These are phyloP conservation scores for Napeogenes inachia DNA, from an alignment of 2,888 invertebrate genomes.

Conservation along the genomic window DNA sequence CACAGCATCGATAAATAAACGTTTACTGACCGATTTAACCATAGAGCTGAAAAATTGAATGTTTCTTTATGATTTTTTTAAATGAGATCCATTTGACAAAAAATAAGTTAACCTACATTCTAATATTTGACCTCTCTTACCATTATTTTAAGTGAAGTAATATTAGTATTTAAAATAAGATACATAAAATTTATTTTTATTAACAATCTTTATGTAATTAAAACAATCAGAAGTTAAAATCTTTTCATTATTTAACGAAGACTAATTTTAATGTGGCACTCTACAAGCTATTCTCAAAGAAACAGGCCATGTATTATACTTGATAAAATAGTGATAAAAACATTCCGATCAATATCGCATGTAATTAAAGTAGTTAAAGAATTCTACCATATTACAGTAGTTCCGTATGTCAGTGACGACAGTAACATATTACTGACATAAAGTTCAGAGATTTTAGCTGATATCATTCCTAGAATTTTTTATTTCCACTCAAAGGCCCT, in stretches of 20 bases:
- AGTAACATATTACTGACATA: constrained; percentile 73
- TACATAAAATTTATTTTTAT: too few species aligned
- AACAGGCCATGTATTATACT: constrained; percentile 7
- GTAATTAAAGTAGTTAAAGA: constrained; percentile 72
- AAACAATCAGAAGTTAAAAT: constrained; percentile 3
- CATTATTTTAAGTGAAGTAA: neutral
- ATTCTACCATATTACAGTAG: constrained; percentile 64
- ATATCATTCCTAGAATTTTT: constrained; percentile 67
- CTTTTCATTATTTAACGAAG: constrained; percentile 8
- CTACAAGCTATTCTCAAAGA: constrained; percentile 6
- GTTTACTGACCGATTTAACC: constrained; percentile 50
- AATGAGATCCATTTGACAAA: constrained; percentile 1
- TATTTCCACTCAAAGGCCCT: constrained; percentile 59
- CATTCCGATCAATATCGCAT: constrained; percentile 65
- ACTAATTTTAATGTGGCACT: constrained; percentile 8
- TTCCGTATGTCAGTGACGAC: constrained; percentile 59
- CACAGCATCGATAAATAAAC: constrained; percentile 43
- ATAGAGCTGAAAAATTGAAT: constrained; percentile 59
- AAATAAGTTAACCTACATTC: too few species aligned
- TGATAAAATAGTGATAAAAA: constrained; percentile 45
- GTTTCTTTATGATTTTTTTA: constrained; percentile 43
- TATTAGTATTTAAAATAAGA: neutral
- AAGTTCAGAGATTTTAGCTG: constrained; percentile 67
- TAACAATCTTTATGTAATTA: too few species aligned
- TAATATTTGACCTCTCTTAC: too few species aligned